Evolutionary conservation across 2,888 invertebrate genomes (phyloP), one percentile per base, ranked within the genome.

Genomic region (Dorcus parallelipipedus): DNA sequence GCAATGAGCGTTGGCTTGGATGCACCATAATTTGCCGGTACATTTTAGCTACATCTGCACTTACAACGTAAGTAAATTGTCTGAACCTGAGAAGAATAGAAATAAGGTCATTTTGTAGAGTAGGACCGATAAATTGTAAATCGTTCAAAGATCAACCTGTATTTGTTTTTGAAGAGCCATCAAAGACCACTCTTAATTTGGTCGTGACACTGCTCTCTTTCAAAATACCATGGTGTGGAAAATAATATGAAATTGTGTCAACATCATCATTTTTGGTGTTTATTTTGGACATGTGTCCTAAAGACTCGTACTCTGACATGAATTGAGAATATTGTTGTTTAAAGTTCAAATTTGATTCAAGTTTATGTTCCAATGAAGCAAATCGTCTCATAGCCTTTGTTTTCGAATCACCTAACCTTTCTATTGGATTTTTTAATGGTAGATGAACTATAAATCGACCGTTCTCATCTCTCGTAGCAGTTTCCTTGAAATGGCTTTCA

Each of bases 21-120:
- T 65, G 47, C 0, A 72, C 52, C 9, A 54, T 6, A 8, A 74
- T 64, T 56, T 72, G 71, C 0, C 67, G 59, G 45, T 69, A 74
- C 67, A 73, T 73, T 59, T 70, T 62, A 4, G 54, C 53, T 3
- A 75, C 62, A 50, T 74, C 73, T 2, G 66, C 70, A 6, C 61
- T 62, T 20, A 20, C 20, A 5, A 69, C 68, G 38, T 67, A 61
- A 4, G 54, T 38, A 47, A 69, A 60, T 2, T 52, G 55, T 17
- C 72, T 60, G 65, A 73, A 74, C 17, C 69, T 59, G 0, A 68
- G 6, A 1, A 73, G 14, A 42, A 71, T 63, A 0, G 64, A 51
- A 50, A 69, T 62, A 5, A 74, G 39, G 26, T 69, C 63, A 8
- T 64, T 52, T 54, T 69, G 69, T 17, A 55, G 51, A 9, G 3